These are phyloP conservation scores for Mohoua ochrocephala DNA, from an alignment of 2,113 vertebrate species.

Conservation along the genomic window DNA sequence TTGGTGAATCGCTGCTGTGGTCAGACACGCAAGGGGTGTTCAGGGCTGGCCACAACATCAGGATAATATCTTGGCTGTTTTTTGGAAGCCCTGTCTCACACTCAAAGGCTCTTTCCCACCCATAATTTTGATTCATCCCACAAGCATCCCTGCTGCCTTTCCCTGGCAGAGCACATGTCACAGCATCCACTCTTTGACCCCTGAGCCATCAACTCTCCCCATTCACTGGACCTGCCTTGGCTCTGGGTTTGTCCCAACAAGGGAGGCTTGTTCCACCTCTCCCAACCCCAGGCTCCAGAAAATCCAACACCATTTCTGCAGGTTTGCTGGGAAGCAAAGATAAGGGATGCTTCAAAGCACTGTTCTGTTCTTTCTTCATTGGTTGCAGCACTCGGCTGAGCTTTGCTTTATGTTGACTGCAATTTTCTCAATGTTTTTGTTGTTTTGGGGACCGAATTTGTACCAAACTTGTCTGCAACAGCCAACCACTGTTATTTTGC, in stretches of 20 bases:
- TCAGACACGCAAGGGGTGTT: neutral
- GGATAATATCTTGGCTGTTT: neutral
- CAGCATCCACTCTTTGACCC: neutral
- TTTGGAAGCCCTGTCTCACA: neutral
- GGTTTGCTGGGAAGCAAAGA: neutral
- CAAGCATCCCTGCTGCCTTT: neutral
- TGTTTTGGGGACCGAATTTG: neutral
- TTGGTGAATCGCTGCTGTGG: neutral
- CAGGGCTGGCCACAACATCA: neutral
- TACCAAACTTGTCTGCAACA: slow-evolving; percentile 34
- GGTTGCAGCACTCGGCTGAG: neutral
- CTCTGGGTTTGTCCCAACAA: neutral
- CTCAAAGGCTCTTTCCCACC: neutral
- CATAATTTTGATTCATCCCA: neutral
- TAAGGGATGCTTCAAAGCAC: neutral
- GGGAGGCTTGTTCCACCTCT: neutral
- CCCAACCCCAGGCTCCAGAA: neutral
- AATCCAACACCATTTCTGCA: neutral
- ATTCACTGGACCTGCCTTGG: neutral
- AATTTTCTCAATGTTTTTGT: neutral
- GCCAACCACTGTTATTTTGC: slow-evolving; percentile 64
- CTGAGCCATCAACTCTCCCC: neutral
- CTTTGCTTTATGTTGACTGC: neutral
- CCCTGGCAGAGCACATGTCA: accelerated
- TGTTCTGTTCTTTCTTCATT: neutral